phyloP scores from a whole-genome alignment of 2,888 invertebrate genomes.

The Heteropelma amictum region DNA sequence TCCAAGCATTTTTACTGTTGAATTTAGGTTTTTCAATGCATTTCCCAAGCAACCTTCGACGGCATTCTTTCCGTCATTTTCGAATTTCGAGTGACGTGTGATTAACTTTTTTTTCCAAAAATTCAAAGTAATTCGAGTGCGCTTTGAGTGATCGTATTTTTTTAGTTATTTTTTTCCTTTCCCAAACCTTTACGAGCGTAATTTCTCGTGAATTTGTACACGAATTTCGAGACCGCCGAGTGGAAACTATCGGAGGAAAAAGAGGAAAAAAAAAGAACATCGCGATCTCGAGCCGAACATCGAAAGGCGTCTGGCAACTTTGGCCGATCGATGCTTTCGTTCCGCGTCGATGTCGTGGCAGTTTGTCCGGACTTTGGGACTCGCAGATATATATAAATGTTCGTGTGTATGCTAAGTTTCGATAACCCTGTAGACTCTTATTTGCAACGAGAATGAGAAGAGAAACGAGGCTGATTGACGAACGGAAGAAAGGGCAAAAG shows the following conservation, averaged over 20 bases:
- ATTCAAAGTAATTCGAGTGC: no score
- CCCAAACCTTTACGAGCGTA: background rate
- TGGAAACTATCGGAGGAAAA: background rate
- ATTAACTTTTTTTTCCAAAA: no score
- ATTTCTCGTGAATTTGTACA: no score
- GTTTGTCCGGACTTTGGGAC: background rate
- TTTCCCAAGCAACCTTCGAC: no score
- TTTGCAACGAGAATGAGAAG: slow-evolving; percentile 5
- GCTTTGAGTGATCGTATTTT: no score
- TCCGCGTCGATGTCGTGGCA: slow-evolving; percentile 4
- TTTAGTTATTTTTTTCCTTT: background rate
- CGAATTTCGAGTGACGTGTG: no score
- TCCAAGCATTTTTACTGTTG: no score
- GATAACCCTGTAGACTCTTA: background rate
- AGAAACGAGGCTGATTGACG: slow-evolving; percentile 25
- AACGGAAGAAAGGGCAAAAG: slow-evolving; percentile 15
- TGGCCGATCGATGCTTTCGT: slow-evolving; percentile 15
- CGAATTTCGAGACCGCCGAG: background rate
- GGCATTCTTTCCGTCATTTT: no score
- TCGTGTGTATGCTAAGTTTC: no score
- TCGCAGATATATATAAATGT: background rate
- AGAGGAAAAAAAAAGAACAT: background rate
- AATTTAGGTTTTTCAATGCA: no score
- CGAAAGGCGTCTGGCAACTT: slow-evolving; percentile 35
- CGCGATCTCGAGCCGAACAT: slow-evolving; percentile 19